Evolutionary conservation across 2,113 vertebrate species (phyloP).

Genomic region (Laterallus jamaicensis): DNA sequence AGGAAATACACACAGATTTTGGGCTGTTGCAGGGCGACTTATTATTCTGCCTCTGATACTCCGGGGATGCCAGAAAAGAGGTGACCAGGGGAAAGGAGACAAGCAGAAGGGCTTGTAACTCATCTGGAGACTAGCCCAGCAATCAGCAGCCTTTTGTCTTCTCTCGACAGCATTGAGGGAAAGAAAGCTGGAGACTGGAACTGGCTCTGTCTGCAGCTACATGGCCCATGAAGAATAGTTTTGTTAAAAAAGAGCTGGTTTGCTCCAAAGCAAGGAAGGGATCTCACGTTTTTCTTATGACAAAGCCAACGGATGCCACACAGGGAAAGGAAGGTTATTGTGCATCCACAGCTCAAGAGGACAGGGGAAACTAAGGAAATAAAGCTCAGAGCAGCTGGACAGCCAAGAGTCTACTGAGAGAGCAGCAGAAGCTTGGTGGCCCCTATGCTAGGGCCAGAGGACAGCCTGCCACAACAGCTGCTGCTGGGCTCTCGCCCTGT

Average conservation of each 20-base stretch:
- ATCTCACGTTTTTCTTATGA: background rate
- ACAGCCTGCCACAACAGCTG: background rate
- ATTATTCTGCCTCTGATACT: background rate
- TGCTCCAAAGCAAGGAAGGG: background rate
- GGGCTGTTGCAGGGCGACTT: background rate
- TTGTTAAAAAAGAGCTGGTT: background rate
- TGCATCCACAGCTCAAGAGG: background rate
- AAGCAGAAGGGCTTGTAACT: background rate
- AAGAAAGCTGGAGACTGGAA: background rate
- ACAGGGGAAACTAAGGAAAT: background rate
- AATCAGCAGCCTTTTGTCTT: background rate
- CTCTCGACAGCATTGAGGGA: background rate
- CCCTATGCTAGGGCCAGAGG: background rate
- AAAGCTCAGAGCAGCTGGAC: background rate
- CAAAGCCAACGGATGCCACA: background rate
- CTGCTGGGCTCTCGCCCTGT: background rate
- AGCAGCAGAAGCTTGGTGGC: background rate
- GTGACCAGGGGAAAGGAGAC: background rate
- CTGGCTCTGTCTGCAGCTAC: background rate
- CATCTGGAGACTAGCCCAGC: background rate
- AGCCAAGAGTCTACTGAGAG: background rate
- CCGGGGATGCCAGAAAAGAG: background rate
- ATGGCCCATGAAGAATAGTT: background rate
- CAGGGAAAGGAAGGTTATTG: background rate
- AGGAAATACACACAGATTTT: background rate